A percentile compares a stretch with the other conserved stretches of the same genome.
phyloP scores from a whole-genome alignment of 2,797 vertebrate species.

The Malacoraja senta region DNA sequence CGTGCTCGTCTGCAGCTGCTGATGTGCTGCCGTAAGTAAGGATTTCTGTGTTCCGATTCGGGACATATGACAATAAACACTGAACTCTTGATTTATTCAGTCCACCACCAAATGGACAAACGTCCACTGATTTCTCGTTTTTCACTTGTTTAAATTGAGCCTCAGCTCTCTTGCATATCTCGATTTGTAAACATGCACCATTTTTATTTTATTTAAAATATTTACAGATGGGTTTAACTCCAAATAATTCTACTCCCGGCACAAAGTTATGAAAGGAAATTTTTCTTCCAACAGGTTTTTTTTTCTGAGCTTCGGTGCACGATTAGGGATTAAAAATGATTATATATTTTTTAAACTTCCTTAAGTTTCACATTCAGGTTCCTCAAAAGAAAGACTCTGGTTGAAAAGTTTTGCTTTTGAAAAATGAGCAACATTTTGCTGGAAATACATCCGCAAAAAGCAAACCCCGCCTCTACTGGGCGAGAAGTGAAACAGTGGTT shows the following conservation, averaged over 20 bases:
- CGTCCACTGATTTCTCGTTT: too few relatives aligned
- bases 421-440: too few relatives aligned
- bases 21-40: too few relatives aligned
- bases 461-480: background rate
- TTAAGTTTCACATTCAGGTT: background rate
- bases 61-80: too few relatives aligned
- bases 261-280: background rate
- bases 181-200: background rate
- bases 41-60: too few relatives aligned
- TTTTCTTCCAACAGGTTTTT: background rate
- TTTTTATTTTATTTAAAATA: background rate
- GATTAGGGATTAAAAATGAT: background rate
- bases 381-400: background rate
- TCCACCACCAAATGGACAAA: too few relatives aligned
- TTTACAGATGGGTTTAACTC: background rate
- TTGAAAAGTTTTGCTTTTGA: too few relatives aligned
- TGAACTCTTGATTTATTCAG: too few relatives aligned
- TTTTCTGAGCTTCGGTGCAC: background rate
- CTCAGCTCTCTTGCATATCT: background rate
- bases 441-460: background rate
- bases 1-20: too few relatives aligned
- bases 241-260: background rate
- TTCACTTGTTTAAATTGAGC: background rate
- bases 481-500: background rate
- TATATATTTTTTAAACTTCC: too few relatives aligned